Percentiles rank a stretch among this genome's conserved stretches.
Conservation (phyloP, 2,888 invertebrate genomes). For the Synergus gifuensis region DNA sequence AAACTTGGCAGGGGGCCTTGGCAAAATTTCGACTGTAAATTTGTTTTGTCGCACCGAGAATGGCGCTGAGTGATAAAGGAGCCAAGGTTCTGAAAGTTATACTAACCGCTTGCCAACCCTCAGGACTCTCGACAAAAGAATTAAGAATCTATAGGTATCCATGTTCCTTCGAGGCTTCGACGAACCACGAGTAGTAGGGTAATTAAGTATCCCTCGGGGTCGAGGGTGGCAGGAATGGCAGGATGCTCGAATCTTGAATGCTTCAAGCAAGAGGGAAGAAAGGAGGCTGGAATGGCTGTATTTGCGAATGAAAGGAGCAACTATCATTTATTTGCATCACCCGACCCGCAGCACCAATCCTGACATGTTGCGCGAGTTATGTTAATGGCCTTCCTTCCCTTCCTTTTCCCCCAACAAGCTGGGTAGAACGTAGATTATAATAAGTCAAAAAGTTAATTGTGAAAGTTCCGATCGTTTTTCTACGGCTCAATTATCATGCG, state of each 20-base stretch:
- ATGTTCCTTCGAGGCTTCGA: conserved; percentile 10
- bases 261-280: conserved; percentile 30
- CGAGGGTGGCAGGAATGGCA: conserved; percentile 36
- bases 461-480: conserved; percentile 35
- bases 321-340: conserved; percentile 41
- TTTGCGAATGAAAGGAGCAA: conserved; percentile 41
- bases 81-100: conserved; percentile 58
- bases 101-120: conserved; percentile 46
- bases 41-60: conserved; percentile 67
- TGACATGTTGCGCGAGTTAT: conserved; percentile 39
- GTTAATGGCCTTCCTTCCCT: conserved; percentile 27
- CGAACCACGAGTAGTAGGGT: conserved; percentile 21
- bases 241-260: conserved; percentile 11
- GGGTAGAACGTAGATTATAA: conserved; percentile 21
- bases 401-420: not conserved
- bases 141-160: conserved; percentile 20
- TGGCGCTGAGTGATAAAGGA: conserved; percentile 62
- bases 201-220: conserved; percentile 35
- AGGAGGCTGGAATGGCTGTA: conserved; percentile 32
- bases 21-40: conserved; percentile 62
- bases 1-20: conserved; percentile 59
- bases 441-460: conserved; percentile 41
- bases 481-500: conserved; percentile 29
- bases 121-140: conserved; percentile 10
- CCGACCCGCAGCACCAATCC: conserved; percentile 35